Base-by-base conservation (phyloP, 2,113 vertebrate species). In the Pardalotus punctatus region DNA sequence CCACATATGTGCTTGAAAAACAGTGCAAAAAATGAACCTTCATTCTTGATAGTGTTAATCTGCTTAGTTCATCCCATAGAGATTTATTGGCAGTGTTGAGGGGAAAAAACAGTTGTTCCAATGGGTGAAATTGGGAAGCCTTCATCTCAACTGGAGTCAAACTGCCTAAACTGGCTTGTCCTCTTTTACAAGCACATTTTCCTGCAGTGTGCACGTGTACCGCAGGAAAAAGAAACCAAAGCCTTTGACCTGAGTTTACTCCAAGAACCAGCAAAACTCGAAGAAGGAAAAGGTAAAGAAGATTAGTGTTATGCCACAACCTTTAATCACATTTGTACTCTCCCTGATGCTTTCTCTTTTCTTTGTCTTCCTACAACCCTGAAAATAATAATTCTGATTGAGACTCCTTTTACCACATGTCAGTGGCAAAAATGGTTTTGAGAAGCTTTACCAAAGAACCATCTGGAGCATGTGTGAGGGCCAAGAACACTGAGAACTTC, bases 381-480 rank as follows among this genome's bases (percentile, higher is more conserved):
- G 73, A 71, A 88, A 83, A 83, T 81, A 92, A 70, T 73, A 78
- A 81, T 60, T 86, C 17, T 86, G 35, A 14, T 13, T 74, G 50
- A 73, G 57, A 64, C n/a, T 86, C 35, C 54, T 91, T 80, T 88
- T 76, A 61, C 60, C 47, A 40, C 9, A 5, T 12, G 48, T 79
- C 1, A 5, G 69, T 92, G 86, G 86, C 69, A 89, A 71, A 92
- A 86, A 38, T 64, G 88, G 67, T 73, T 92, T 93, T 36, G 62
- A 69, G 45, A 64, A 93, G 40, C 91, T 95, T 91, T 87, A 71
- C 86, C 78, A 54, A 42, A 91, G 78, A 87, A 38, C 93, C 91
- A 57, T 91, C 61, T 94, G 93, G 83, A 91, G 77, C 36, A 5
- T 15, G 18, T 61, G 1, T 72, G 89, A 76, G 60, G 80, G 86